These are phyloP conservation scores for Gymnocypris eckloni DNA, from an alignment of 2,797 vertebrate genomes.

Conservation along the genomic window DNA sequence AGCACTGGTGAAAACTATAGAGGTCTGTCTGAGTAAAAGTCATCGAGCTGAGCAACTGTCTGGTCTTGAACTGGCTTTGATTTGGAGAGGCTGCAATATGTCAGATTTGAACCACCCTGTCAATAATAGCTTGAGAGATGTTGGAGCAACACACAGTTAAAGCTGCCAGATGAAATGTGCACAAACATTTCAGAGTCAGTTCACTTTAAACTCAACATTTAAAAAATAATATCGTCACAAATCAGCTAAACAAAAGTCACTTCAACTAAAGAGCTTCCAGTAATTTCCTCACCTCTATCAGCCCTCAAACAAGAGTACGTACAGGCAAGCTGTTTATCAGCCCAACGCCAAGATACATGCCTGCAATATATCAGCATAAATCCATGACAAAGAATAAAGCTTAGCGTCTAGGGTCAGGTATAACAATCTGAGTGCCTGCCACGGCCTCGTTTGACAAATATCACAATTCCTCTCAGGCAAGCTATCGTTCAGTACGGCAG, in stretches of 20 bases:
- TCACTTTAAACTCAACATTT: neutral
- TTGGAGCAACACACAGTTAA: neutral
- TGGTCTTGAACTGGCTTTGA: neutral
- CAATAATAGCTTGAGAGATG: neutral
- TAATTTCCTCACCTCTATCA: neutral
- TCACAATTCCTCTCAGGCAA: constrained; percentile 32
- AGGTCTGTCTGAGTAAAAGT: constrained; percentile 17
- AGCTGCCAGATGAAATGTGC: neutral
- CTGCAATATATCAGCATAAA: neutral
- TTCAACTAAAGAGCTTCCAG: neutral
- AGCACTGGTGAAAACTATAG: neutral
- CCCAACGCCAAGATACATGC: neutral
- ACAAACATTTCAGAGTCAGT: neutral
- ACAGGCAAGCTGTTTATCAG: constrained; percentile 17
- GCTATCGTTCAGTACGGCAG: constrained; percentile 38
- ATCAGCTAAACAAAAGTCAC: neutral
- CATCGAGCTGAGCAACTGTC: neutral
- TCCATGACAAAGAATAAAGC: constrained; percentile 23
- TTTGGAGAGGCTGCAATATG: neutral
- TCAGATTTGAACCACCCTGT: neutral
- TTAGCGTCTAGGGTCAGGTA: constrained; percentile 29
- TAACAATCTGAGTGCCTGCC: constrained; percentile 16
- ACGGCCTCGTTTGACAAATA: constrained; percentile 41
- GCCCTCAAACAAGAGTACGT: neutral
- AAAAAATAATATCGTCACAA: neutral